Conservation (phyloP, 2,113 vertebrate species). For the Junco hyemalis region DNA sequence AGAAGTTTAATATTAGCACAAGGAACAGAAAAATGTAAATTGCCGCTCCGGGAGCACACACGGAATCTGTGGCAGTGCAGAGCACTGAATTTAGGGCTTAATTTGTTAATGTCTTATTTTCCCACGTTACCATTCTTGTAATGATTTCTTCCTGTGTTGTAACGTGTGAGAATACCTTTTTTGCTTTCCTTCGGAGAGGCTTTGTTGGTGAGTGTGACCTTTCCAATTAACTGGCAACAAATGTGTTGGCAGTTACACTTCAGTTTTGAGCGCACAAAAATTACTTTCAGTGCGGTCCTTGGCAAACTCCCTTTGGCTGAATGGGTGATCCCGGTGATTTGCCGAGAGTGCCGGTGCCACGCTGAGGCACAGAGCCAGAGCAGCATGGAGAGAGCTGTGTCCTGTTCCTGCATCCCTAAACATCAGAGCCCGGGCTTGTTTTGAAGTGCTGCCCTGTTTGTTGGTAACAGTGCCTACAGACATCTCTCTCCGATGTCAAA, state of each 20-base stretch:
- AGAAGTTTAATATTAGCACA: constrained; percentile 22
- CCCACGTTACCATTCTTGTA: not conserved
- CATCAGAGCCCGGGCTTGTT: not conserved
- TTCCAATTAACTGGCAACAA: not conserved
- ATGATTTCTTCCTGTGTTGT: not conserved
- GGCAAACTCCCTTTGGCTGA: not conserved
- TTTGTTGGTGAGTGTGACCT: not conserved
- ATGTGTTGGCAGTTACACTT: not conserved
- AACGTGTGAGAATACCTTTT: not conserved
- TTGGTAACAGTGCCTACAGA: not conserved
- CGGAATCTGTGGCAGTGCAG: not conserved
- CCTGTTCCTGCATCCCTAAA: not conserved
- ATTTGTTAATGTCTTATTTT: constrained; percentile 1
- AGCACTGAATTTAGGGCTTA: not conserved
- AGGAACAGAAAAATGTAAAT: not conserved
- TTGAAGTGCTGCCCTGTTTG: not conserved
- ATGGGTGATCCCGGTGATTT: not conserved
- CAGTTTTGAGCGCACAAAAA: not conserved
- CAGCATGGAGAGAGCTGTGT: fast-evolving
- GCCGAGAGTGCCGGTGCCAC: not conserved
- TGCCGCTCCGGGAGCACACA: fast-evolving
- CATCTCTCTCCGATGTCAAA: not conserved
- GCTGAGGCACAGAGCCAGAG: not conserved
- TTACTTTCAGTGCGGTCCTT: not conserved
- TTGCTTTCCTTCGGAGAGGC: not conserved